phyloP scores from a whole-genome alignment of 2,797 vertebrate genomes.

The Erethizon dorsatum region DNA sequence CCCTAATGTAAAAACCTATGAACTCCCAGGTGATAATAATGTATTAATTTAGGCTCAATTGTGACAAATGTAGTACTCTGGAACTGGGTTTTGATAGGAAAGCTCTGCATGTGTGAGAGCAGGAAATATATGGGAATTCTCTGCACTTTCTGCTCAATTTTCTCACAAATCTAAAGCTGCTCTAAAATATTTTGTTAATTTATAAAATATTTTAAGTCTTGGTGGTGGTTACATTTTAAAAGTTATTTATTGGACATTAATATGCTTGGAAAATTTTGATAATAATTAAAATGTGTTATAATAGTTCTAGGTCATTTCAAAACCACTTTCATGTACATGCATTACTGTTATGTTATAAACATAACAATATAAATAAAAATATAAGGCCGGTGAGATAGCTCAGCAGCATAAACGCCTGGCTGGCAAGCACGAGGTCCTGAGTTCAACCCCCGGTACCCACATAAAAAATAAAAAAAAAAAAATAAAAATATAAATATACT shows the following conservation, averaged over 20 bases:
- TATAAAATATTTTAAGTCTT: neutral
- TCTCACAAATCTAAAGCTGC: neutral
- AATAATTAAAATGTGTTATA: neutral
- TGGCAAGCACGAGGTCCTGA: no score
- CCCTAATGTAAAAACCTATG: neutral
- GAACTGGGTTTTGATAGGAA: neutral
- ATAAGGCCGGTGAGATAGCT: neutral
- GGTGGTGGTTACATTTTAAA: neutral
- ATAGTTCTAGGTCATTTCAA: neutral
- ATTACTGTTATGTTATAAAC: neutral
- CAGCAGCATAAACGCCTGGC: no score
- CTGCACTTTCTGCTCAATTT: neutral
- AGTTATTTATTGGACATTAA: neutral
- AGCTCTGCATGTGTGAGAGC: neutral
- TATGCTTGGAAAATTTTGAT: neutral
- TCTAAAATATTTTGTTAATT: neutral
- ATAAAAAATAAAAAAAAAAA: no score
- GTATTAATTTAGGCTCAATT: neutral
- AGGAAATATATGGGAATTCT: neutral
- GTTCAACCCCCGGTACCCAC: no score
- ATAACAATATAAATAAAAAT: neutral
- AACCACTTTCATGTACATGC: neutral
- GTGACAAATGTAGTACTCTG: no score
- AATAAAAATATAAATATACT: neutral
- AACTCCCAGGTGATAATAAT: neutral